phyloP scores from a whole-genome alignment of 2,888 invertebrate genomes.

The Ischnus inquisitorius region DNA sequence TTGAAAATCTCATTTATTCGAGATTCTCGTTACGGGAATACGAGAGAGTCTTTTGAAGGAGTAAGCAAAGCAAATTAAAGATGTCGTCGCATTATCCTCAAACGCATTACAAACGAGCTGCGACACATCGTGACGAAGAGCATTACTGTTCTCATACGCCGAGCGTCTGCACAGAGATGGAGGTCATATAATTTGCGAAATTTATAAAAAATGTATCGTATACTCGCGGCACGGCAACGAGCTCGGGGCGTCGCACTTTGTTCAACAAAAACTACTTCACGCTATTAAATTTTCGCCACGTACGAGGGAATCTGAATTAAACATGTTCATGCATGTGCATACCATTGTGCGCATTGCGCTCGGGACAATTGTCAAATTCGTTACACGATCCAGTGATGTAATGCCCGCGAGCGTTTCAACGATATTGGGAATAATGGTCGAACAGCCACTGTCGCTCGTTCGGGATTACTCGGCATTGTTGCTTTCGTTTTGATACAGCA shows the following conservation, averaged over 20 bases:
- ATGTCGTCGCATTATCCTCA: conserved; percentile 22
- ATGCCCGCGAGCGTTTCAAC: neutral
- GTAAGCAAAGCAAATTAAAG: conserved; percentile 5
- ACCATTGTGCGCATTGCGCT: neutral
- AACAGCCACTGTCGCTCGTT: neutral
- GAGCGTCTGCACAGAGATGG: neutral
- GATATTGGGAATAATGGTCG: conserved; percentile 9
- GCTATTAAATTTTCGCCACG: neutral
- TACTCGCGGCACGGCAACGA: neutral
- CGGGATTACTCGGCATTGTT: neutral
- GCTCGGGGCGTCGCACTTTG: neutral
- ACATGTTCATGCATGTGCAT: neutral
- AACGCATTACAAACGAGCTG: conserved; percentile 21
- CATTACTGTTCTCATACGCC: neutral
- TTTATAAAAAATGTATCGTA: conserved; percentile 30
- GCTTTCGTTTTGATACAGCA: neutral
- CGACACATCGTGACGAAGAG: neutral
- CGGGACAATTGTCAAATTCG: neutral
- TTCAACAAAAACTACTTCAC: conserved; percentile 3
- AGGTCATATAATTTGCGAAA: conserved; percentile 21
- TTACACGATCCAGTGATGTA: neutral
- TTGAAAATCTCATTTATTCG: no score
- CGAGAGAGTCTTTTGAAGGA: neutral
- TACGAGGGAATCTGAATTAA: neutral
- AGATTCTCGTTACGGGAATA: neutral